Base-by-base conservation (phyloP, 2,888 invertebrate genomes). In the Acrobasis suavella region DNA sequence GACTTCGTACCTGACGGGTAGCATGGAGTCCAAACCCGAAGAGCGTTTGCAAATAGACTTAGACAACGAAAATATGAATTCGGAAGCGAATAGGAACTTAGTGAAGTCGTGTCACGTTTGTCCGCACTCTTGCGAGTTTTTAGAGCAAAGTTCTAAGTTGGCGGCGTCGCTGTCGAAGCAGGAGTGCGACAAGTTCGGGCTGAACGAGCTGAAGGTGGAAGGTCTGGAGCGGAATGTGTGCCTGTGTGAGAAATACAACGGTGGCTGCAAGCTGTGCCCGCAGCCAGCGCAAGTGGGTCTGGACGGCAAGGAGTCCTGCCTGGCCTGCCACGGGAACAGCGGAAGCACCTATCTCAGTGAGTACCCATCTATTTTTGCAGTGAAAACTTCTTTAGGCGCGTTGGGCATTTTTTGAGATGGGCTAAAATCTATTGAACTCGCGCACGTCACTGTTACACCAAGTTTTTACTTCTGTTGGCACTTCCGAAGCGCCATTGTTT, bases 251-350 rank as follows among this genome's bases (percentile, higher is more conserved):
- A 84, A 82, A 72, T 91, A 87, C 74, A 88, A 89, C 63, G 91
- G 91, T 2, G 92, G 92, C 32, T 91, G 91, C 76, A 90, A 89
- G 82, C 79, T 89, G 75, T 89, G 91, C 64, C 91, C 89, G 64
- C 76, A 85, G 50, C 82, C 86, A 42, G 76, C 85, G 12, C 72
- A 80, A 58, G 72, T 82, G 39, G 65, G 74, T 64, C 71, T 81
- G 62, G 87, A 86, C 56, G 82, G 78, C n/a, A 83, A 82, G 76
- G 82, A 82, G 65, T 68, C 83, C 59, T 88, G 89, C 65, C 76
- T 76, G 2, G 75, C 82, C 39, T 87, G 87, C 69, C 82, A 84
- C 65, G 83, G 78, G 49, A 72, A 79, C 10, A 66, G 80, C 38
- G 87, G 89, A 70, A 72, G 80, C 16, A 67, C 82, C 0, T 89